Evolutionary conservation across 2,113 vertebrate species (phyloP).

Genomic region (Sinosuthora webbiana): DNA sequence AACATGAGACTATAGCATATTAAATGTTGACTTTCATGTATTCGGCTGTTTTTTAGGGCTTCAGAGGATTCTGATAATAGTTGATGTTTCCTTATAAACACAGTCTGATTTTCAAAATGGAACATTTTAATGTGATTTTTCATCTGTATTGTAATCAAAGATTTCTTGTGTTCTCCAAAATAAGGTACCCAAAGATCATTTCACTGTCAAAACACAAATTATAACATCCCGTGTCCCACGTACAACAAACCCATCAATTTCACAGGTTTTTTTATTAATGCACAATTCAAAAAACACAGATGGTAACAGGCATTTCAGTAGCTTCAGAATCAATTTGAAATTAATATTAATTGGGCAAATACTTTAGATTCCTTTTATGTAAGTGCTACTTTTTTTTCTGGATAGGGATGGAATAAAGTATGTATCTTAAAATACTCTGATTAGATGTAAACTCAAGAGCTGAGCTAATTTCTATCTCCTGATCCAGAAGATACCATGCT

Average conservation of each 20-base stretch:
- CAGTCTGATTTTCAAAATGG: background rate
- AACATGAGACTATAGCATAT: slow-evolving; percentile 11
- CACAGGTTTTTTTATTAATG: background rate
- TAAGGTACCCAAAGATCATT: background rate
- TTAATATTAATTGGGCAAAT: background rate
- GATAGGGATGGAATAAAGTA: background rate
- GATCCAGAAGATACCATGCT: background rate
- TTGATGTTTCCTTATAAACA: background rate
- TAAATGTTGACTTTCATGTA: slow-evolving; percentile 48
- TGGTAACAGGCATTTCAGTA: background rate
- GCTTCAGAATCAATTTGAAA: background rate
- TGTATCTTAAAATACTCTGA: background rate
- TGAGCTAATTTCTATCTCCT: background rate
- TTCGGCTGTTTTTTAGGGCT: background rate
- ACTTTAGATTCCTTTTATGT: background rate
- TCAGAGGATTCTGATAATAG: slow-evolving; percentile 1
- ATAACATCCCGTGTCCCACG: background rate
- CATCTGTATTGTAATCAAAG: background rate
- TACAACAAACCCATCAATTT: background rate
- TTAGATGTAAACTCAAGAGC: background rate
- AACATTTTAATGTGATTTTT: background rate
- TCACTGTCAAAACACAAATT: background rate
- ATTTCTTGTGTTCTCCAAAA: background rate
- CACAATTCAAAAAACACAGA: background rate
- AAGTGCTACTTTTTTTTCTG: background rate